Evolutionary conservation across 2,113 vertebrate species (phyloP).

Genomic region (Corapipo altera): DNA sequence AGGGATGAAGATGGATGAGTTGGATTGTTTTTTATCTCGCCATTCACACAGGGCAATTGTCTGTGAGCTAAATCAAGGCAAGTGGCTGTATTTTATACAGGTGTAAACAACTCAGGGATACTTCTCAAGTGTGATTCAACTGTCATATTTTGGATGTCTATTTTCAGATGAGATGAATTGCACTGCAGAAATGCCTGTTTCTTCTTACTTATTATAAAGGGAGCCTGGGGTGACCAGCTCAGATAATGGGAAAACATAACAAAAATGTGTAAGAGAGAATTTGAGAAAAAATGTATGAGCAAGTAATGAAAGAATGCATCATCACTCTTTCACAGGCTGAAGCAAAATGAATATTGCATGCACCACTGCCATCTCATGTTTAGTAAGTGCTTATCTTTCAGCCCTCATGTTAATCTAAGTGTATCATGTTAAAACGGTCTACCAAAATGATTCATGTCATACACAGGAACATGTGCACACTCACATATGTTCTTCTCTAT

Average conservation of each 20-base stretch:
- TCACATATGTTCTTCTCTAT: background rate
- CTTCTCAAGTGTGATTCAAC: background rate
- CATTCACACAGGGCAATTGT: background rate
- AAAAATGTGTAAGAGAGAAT: background rate
- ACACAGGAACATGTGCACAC: background rate
- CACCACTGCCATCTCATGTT: background rate
- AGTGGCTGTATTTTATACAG: background rate
- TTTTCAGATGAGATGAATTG: constrained; percentile 5
- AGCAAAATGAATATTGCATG: background rate
- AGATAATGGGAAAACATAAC: background rate
- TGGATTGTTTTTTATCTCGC: background rate
- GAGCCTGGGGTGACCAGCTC: background rate
- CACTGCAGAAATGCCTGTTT: background rate
- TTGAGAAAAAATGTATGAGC: background rate
- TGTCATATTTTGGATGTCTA: background rate
- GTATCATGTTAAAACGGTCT: background rate
- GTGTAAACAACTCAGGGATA: background rate
- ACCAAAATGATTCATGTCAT: background rate
- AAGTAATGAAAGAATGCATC: constrained; percentile 5
- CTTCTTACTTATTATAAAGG: background rate
- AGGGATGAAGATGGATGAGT: background rate
- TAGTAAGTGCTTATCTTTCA: constrained; percentile 16
- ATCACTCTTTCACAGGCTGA: background rate
- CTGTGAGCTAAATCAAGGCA: background rate
- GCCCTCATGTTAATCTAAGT: background rate